Conservation (phyloP, 2,113 vertebrate species). For the Pseudois nayaur region DNA sequence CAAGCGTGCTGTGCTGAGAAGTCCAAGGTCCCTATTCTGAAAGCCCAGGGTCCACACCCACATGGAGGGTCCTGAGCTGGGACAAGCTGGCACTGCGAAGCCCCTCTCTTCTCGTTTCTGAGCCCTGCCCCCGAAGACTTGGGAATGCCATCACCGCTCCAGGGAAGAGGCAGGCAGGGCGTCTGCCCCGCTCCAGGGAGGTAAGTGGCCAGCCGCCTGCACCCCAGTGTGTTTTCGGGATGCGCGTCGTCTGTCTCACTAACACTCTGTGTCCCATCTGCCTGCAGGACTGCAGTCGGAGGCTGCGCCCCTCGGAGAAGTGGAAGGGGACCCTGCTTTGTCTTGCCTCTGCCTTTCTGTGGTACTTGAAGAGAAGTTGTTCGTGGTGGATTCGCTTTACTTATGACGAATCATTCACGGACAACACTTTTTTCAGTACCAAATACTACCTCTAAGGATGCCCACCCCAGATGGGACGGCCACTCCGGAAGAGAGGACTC, state of each 20-base stretch:
- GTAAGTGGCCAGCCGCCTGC: neutral
- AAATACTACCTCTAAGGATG: constrained; percentile 63
- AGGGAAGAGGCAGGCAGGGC: neutral
- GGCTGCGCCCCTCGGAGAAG: neutral
- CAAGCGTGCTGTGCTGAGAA: neutral
- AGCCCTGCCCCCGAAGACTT: neutral
- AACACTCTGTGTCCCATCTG: neutral
- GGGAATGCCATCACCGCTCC: neutral
- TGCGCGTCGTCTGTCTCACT: rapidly evolving
- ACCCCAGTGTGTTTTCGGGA: rapidly evolving
- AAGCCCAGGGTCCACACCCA: neutral
- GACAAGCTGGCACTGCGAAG: neutral
- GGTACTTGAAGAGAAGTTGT: constrained; percentile 74
- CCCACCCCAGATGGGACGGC: neutral
- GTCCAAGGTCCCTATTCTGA: neutral
- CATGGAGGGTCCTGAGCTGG: neutral
- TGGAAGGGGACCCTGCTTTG: constrained; percentile 25
- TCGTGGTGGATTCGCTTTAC: constrained; percentile 74
- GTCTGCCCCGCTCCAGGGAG: neutral
- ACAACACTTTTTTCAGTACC: constrained; percentile 74
- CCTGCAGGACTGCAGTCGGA: neutral
- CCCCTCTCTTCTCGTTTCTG: neutral
- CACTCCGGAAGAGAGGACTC: neutral
- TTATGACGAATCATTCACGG: constrained; percentile 71
- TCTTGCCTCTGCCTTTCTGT: constrained; percentile 51